Evolutionary conservation across 2,888 invertebrate genomes (phyloP).

Genomic region (Gerosis bhagava): DNA sequence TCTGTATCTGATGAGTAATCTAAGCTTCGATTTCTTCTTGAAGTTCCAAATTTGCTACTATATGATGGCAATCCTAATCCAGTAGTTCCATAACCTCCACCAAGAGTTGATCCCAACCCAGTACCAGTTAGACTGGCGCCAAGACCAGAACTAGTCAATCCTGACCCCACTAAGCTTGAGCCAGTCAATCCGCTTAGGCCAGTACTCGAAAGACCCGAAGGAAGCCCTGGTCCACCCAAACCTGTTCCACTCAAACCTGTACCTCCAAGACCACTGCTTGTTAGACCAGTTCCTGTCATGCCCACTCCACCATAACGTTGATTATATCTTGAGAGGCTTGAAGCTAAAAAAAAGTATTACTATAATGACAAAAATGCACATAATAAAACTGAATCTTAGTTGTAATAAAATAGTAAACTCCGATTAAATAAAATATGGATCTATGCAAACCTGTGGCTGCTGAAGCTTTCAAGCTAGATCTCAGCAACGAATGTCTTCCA

Average conservation of each 20-base stretch:
- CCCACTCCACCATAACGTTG: conserved; percentile 82
- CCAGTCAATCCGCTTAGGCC: conserved; percentile 73
- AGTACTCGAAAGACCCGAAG: conserved; percentile 69
- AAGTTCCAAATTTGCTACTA: conserved; percentile 81
- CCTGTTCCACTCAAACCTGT: conserved; percentile 48
- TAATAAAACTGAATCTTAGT: too few species aligned
- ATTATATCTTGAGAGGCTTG: conserved; percentile 84
- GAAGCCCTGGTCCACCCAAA: conserved; percentile 56
- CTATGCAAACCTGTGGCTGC: conserved; percentile 38
- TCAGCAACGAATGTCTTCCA: conserved; percentile 90
- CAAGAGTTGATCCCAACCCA: conserved; percentile 62
- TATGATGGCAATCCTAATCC: conserved; percentile 69
- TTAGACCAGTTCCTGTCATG: conserved; percentile 49
- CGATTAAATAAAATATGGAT: too few species aligned
- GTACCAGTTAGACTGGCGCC: conserved; percentile 63
- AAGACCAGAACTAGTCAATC: conserved; percentile 63
- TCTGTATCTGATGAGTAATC: conserved; percentile 98
- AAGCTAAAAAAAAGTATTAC: conserved; percentile 61
- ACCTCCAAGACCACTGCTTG: conserved; percentile 52
- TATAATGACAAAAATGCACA: too few species aligned
- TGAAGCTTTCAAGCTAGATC: conserved; percentile 90
- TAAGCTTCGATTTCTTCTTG: conserved; percentile 90
- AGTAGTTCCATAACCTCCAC: conserved; percentile 65
- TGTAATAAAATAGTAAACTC: too few species aligned
- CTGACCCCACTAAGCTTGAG: conserved; percentile 67